Conservation (phyloP, 1,140 invertebrate species). For the Pseudomyrmex gracilis region DNA sequence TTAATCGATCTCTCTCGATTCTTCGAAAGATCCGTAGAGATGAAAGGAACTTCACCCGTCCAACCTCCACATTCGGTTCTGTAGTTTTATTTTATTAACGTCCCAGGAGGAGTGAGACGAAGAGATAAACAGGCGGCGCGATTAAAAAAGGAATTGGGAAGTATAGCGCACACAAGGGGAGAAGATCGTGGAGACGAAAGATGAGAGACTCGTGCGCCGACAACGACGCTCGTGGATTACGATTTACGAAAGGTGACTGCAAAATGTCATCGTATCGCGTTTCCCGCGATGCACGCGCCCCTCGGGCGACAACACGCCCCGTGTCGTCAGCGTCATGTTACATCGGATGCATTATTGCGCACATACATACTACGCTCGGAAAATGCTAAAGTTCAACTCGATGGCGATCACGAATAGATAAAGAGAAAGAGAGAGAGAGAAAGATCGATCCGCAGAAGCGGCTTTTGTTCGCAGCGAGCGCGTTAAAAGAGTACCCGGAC, state of each 20-base stretch:
- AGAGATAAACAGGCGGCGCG: neutral
- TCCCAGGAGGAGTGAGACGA: neutral
- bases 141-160: constrained; percentile 3
- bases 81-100: constrained; percentile 40
- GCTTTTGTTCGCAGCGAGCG: neutral
- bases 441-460: neutral
- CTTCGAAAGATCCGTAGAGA: neutral
- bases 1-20: neutral
- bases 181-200: constrained; percentile 65
- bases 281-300: constrained; percentile 38
- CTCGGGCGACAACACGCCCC: constrained; percentile 27
- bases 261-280: constrained; percentile 71
- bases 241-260: constrained; percentile 72
- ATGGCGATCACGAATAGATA: neutral
- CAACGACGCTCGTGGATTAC: constrained; percentile 73
- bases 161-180: constrained; percentile 22
- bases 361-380: neutral
- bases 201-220: constrained; percentile 66
- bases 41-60: neutral
- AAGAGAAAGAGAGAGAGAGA: too few species aligned
- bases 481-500: neutral
- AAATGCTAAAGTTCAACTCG: constrained; percentile 64
- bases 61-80: neutral
- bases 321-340: neutral
- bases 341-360: constrained; percentile 31